These are phyloP conservation scores for Cheracebus regulus DNA, from an alignment of 2,797 vertebrate species.

Conservation along the genomic window DNA sequence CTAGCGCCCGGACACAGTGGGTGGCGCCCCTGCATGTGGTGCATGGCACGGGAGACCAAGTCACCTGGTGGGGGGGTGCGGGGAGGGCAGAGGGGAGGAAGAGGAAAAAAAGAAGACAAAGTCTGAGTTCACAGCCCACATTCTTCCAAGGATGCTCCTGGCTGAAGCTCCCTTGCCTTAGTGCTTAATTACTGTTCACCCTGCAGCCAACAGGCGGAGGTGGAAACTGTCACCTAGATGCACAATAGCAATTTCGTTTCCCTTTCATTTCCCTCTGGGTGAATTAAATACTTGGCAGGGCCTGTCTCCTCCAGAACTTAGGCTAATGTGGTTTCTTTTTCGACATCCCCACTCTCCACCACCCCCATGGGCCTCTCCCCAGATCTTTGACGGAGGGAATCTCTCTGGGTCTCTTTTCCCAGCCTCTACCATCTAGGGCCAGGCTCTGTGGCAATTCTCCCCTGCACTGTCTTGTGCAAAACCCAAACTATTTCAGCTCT, in stretches of 20 bases:
- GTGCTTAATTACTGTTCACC: background rate
- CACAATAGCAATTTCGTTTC: background rate
- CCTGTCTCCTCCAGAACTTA: constrained; percentile 39
- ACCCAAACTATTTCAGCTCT: background rate
- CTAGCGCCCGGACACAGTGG: constrained; percentile 84
- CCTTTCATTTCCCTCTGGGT: constrained; percentile 62
- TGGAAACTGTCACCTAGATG: background rate
- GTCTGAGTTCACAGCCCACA: background rate
- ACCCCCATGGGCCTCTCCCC: background rate
- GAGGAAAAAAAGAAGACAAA: background rate
- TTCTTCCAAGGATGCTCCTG: background rate
- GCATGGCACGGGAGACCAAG: constrained; percentile 94
- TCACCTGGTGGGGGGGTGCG: constrained; percentile 86
- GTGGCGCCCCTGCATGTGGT: constrained; percentile 92
- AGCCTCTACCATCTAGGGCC: background rate
- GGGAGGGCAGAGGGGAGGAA: background rate
- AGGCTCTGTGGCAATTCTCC: background rate
- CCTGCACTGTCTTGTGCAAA: background rate
- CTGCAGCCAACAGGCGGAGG: background rate
- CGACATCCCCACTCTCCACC: constrained; percentile 54
- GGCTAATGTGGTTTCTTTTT: constrained; percentile 73
- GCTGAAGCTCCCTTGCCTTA: accelerated
- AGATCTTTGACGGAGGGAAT: background rate
- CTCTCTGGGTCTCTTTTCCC: background rate
- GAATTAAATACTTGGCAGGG: constrained; percentile 32